These are phyloP conservation scores for Styela clava DNA, from an alignment of 23 tunicate species.

Conservation along the genomic window DNA sequence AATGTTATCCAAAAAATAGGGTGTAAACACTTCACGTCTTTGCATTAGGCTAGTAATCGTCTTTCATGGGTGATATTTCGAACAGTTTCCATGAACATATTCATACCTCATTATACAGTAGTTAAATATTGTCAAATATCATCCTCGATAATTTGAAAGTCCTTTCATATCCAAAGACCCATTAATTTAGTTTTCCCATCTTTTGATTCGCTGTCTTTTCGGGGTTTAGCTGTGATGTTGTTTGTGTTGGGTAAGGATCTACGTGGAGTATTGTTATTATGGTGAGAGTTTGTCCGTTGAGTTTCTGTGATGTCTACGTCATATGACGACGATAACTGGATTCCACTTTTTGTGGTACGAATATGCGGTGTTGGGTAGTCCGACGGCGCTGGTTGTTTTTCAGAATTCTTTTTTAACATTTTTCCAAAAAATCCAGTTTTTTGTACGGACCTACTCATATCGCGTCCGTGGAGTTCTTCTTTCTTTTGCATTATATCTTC, in stretches of 20 bases:
- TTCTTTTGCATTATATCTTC: conserved; percentile 70
- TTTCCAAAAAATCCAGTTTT: neutral
- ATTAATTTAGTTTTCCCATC: neutral
- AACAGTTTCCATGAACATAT: too few species aligned
- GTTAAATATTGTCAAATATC: too few species aligned
- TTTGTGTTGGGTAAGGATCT: neutral
- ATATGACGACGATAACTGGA: neutral
- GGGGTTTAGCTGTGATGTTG: neutral
- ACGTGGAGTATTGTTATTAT: neutral
- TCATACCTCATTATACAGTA: too few species aligned
- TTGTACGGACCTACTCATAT: too few species aligned
- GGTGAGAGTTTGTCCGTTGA: neutral
- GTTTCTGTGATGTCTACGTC: neutral
- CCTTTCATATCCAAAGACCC: conserved; percentile 7
- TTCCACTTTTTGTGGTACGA: neutral
- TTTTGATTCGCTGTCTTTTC: neutral
- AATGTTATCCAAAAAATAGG: too few species aligned
- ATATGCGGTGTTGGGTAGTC: neutral
- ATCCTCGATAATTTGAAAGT: too few species aligned
- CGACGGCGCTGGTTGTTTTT: neutral
- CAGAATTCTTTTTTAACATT: neutral
- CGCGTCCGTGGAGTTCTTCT: conserved; percentile 44
- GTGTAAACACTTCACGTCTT: too few species aligned
- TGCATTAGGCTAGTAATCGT: too few species aligned
- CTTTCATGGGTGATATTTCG: too few species aligned